Base-by-base conservation (phyloP, 2,797 vertebrate genomes). In the Melanotaenia maccullochi region DNA sequence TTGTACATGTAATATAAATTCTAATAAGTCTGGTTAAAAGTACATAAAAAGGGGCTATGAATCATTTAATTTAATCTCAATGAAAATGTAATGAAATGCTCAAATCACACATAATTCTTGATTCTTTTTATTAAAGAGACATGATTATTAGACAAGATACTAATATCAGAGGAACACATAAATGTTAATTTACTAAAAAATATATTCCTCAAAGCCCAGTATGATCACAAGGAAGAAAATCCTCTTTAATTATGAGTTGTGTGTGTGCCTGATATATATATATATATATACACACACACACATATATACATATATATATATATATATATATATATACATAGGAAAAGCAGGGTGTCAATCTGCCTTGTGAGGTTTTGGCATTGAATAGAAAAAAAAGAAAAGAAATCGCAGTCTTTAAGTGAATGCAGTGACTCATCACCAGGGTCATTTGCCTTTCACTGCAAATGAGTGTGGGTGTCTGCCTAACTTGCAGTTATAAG, bases 391-490 rank as follows among this genome's bases (percentile, higher is more conserved):
- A 78, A 81, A 88, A 92, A 85, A 82, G 36, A 38, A 75, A 30
- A 82, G 30, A 55, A 55, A 28, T 30, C 52, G 28, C 13, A 55
- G 89, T 87, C 87, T 89, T 82, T 84, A 90, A 89, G 89, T 90
- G 89, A 90, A 92, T 82, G 82, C 92, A 90, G 69, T 94, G 93
- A 95, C 89, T 95, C 93, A 95, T 90, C 92, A 87, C 82, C 89
- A 90, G 93, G 93, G 92, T 94, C 91, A 94, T 93, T 93, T 94
- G 91, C 91, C 89, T 94, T 94, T 93, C 85, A 83, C 87, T 91
- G 93, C 89, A 95, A 95, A 95, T 93, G 89, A 95, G 91, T 93
- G 93, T 95, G 93, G 93, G 93, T 91, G 93, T 94, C 91, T 94
- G 85, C 92, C 90, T 93, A 94, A 94, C 88, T 92, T 93, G 87